A percentile compares a stretch with the other conserved stretches of the same genome.
phyloP scores from a whole-genome alignment of 92 coral and sea anemone genomes.

The Scolanthus callimorphus region DNA sequence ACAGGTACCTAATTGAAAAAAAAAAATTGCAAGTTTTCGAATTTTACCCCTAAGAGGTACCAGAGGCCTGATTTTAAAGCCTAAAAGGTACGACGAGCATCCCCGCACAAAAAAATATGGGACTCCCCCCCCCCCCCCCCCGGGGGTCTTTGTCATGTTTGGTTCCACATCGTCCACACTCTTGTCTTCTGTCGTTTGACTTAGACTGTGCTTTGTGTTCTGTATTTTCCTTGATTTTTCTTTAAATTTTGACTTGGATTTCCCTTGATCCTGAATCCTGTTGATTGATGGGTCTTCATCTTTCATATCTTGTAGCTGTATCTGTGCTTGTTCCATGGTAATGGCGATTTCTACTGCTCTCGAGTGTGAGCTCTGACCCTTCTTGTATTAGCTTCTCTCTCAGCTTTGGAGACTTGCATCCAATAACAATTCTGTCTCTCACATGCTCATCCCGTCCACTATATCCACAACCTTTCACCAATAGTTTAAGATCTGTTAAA shows the following conservation, averaged over 20 bases:
- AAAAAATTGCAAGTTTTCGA: no score
- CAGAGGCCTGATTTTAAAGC: no score
- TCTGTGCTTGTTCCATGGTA: slow-evolving; percentile 17
- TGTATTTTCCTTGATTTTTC: background rate
- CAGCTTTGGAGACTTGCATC: slow-evolving; percentile 23
- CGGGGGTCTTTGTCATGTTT: background rate
- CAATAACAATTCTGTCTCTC: slow-evolving; percentile 34
- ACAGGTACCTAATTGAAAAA: no score
- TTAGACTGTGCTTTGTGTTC: background rate
- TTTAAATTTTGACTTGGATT: background rate
- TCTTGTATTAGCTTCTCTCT: slow-evolving; percentile 38
- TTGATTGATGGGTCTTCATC: background rate
- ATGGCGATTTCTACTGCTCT: slow-evolving; percentile 36
- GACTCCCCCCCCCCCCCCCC: no score
- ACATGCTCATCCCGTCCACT: slow-evolving; percentile 27
- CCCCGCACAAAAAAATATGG: no score
- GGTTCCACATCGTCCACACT: background rate
- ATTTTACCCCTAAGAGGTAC: no score
- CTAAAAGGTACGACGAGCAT: no score
- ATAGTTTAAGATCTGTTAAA: slow-evolving; percentile 13
- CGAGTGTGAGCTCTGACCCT: slow-evolving; percentile 35
- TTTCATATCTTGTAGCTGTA: slow-evolving; percentile 23
- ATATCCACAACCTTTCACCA: slow-evolving; percentile 31
- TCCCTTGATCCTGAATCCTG: background rate
- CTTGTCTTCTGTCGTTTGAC: background rate